Evolutionary conservation across 2,797 vertebrate species (phyloP).

Genomic region (Emydoidea blandingii): DNA sequence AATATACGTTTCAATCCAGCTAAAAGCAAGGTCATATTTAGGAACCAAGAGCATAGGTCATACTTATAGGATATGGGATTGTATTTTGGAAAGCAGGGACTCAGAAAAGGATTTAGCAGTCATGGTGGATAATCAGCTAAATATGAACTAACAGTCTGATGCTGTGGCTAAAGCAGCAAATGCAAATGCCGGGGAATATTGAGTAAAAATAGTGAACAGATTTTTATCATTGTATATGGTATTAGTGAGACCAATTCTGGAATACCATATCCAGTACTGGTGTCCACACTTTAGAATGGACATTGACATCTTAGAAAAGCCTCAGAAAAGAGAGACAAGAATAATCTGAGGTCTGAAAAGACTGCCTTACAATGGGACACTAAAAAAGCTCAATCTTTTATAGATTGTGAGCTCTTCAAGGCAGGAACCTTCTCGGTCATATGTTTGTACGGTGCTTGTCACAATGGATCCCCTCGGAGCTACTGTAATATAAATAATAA

Average conservation of each 20-base stretch:
- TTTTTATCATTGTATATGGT: no score
- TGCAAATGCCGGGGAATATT: accelerated
- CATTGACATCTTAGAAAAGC: neutral
- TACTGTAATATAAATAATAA: neutral
- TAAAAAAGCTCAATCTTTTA: neutral
- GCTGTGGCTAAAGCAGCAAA: neutral
- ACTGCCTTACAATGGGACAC: neutral
- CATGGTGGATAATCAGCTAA: neutral
- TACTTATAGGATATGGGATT: accelerated
- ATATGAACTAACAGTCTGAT: neutral
- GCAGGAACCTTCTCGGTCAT: neutral
- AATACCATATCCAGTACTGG: neutral
- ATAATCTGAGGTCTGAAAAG: neutral
- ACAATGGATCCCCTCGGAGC: constrained; percentile 15
- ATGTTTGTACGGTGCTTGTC: neutral
- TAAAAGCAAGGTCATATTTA: neutral
- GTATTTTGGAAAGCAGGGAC: neutral
- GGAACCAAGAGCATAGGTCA: accelerated
- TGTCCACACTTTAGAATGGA: neutral
- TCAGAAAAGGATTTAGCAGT: neutral
- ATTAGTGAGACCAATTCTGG: neutral
- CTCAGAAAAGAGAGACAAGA: neutral
- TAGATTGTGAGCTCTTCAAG: neutral
- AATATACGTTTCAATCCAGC: accelerated
- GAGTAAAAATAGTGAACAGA: no score